phyloP scores from a whole-genome alignment of 2,888 invertebrate genomes.

The Rotaria sp. region DNA sequence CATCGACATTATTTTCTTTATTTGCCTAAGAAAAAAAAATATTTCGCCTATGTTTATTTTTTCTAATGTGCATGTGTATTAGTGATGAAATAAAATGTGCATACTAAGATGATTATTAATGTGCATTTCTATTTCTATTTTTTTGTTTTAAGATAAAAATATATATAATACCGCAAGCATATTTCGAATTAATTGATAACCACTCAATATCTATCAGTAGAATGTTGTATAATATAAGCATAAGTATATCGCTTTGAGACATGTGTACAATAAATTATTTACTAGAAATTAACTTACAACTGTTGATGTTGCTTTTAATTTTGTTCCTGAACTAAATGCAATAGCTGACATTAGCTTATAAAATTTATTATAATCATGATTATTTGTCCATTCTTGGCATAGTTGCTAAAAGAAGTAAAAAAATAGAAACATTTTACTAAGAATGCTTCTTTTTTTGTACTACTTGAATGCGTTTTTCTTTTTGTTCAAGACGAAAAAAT shows the following conservation, averaged over 20 bases:
- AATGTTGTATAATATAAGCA: neutral
- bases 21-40: neutral
- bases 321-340: slow-evolving; percentile 17
- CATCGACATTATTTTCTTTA: neutral
- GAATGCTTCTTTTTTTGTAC: neutral
- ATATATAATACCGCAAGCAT: neutral
- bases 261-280: neutral
- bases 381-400: neutral
- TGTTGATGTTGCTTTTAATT: neutral
- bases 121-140: neutral
- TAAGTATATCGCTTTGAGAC: neutral
- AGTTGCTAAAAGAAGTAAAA: neutral
- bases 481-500: slow-evolving; percentile 51
- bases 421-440: neutral
- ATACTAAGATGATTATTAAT: neutral
- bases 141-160: neutral
- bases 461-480: slow-evolving; percentile 54
- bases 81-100: neutral
- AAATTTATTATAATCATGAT: slow-evolving; percentile 20
- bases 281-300: neutral
- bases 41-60: neutral
- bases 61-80: neutral
- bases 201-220: neutral
- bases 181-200: neutral
- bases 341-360: neutral